Evolutionary conservation across 2,797 vertebrate species (phyloP).

Genomic region (Aulostomus chinensis): DNA sequence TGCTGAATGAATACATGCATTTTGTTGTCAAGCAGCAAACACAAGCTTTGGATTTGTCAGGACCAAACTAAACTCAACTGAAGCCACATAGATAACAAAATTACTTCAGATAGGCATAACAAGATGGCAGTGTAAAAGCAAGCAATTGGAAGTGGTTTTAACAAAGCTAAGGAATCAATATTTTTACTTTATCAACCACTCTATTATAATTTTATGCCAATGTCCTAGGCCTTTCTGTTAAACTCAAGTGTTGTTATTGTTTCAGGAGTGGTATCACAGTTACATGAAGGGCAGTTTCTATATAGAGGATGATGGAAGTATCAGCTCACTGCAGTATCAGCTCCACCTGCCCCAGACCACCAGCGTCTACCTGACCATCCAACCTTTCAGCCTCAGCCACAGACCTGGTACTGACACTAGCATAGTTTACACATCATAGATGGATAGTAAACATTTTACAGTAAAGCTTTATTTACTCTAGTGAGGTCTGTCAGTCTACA

Average conservation of each 20-base stretch:
- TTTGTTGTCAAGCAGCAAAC: conserved; percentile 43
- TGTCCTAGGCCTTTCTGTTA: too few relatives aligned
- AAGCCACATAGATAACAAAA: conserved; percentile 15
- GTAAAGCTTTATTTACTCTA: too few relatives aligned
- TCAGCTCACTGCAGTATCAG: conserved; percentile 87
- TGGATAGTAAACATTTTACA: too few relatives aligned
- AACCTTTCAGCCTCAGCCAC: conserved; percentile 80
- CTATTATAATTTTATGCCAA: too few relatives aligned
- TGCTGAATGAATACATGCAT: conserved; percentile 45
- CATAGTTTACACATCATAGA: too few relatives aligned
- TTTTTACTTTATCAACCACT: too few relatives aligned
- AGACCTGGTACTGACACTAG: conserved; percentile 70
- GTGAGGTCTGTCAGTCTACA: too few relatives aligned
- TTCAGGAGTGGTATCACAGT: conserved; percentile 85
- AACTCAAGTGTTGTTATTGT: conserved; percentile 1
- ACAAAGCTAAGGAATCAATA: too few relatives aligned
- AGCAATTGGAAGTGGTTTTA: too few relatives aligned
- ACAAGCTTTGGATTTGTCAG: conserved; percentile 1
- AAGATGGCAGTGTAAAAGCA: too few relatives aligned
- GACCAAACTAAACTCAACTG: neutral
- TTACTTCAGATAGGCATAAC: neutral
- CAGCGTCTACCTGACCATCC: conserved; percentile 84
- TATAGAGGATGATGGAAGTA: conserved; percentile 85
- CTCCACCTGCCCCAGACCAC: conserved; percentile 83
- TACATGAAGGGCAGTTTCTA: conserved; percentile 89